Conservation (phyloP, 1,140 invertebrate species). For the Drosophila ananassae region DNA sequence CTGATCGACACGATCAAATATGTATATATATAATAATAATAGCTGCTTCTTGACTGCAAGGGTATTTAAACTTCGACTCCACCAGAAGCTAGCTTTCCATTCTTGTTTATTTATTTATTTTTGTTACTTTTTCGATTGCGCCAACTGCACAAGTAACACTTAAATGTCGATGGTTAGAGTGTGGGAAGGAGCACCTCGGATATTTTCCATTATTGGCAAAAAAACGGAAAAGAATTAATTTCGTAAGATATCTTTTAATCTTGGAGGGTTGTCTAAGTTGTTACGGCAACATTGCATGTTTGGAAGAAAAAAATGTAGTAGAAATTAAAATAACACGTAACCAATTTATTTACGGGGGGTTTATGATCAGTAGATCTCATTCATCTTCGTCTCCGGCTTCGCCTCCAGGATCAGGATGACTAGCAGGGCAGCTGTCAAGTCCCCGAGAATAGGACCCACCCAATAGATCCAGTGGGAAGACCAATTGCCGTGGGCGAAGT, state of each 20-base stretch:
- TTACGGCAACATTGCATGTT: constrained; percentile 46
- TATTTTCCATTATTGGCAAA: constrained; percentile 9
- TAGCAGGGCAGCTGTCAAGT: constrained; percentile 90
- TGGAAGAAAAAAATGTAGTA: constrained; percentile 3
- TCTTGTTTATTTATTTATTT: background rate
- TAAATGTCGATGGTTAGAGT: constrained; percentile 26
- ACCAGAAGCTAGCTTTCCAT: too few species aligned
- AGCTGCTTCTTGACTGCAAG: too few species aligned
- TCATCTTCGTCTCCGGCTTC: constrained; percentile 57
- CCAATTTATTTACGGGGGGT: constrained; percentile 20
- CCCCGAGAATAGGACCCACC: constrained; percentile 93
- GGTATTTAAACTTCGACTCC: too few species aligned
- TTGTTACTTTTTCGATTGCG: background rate
- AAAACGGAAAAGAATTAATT: constrained; percentile 26
- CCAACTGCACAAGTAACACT: constrained; percentile 39
- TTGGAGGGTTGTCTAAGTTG: background rate
- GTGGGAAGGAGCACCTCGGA: constrained; percentile 16
- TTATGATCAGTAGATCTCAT: constrained; percentile 64
- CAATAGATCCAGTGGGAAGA: constrained; percentile 95
- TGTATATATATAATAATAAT: too few species aligned
- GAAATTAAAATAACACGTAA: background rate
- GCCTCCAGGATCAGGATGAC: constrained; percentile 87
- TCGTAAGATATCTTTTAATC: background rate
- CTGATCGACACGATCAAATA: too few species aligned
- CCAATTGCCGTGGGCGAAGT: constrained; percentile 90